Conservation (phyloP, 2,113 vertebrate species). For the Phylloscopus trochilus region DNA sequence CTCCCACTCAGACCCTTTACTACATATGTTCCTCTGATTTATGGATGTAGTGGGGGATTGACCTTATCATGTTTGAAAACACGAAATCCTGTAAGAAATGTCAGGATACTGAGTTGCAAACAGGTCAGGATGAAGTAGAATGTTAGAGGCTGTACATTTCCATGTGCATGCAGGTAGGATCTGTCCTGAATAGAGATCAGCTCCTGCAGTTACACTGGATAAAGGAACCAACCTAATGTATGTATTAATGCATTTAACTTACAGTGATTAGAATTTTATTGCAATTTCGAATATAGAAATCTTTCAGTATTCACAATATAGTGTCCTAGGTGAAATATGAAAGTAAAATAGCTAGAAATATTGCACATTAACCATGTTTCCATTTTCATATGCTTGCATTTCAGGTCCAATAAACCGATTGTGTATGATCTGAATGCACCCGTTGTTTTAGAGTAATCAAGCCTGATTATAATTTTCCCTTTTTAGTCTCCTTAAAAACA, state of each 20-base stretch:
- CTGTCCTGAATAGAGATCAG: neutral
- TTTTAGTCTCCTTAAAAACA: slow-evolving; percentile 11
- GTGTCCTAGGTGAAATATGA: neutral
- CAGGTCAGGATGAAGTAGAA: neutral
- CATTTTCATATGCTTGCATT: neutral
- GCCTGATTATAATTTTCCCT: neutral
- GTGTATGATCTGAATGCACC: neutral
- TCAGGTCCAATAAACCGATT: neutral
- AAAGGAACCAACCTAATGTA: neutral
- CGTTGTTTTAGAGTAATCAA: neutral
- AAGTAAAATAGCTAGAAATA: neutral
- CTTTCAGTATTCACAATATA: neutral
- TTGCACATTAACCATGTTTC: neutral
- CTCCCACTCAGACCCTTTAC: neutral
- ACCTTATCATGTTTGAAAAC: neutral
- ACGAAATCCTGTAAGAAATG: neutral
- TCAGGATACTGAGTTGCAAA: neutral
- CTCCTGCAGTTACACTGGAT: neutral
- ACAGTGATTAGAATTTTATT: neutral
- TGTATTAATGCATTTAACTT: neutral
- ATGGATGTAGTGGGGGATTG: neutral
- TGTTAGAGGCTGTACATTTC: neutral
- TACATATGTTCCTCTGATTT: neutral
- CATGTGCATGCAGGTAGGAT: neutral
- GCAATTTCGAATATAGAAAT: neutral